A percentile compares a stretch with the other conserved stretches of the same genome.
Conservation (phyloP, 2,797 vertebrate species). For the Chaunax sp. region DNA sequence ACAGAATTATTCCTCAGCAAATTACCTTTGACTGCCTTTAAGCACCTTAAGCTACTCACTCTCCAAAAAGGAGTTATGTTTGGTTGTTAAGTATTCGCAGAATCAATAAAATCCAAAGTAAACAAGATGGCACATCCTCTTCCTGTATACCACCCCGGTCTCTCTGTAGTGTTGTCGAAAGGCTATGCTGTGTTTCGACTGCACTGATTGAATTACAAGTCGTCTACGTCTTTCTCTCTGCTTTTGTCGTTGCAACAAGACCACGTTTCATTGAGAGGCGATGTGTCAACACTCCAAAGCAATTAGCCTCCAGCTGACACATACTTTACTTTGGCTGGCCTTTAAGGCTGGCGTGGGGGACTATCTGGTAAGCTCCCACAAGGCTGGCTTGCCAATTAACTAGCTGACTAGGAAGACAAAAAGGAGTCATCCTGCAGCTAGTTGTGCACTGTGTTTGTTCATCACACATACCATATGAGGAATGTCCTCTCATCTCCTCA, state of each 20-base stretch:
- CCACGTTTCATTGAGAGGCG: constrained; percentile 52
- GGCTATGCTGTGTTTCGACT: constrained; percentile 41
- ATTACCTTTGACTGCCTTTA: constrained; percentile 49
- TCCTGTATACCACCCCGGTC: constrained; percentile 45
- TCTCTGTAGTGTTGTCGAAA: constrained; percentile 58
- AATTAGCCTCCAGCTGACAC: constrained; percentile 62
- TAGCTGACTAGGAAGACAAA: constrained; percentile 42
- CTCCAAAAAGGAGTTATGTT: constrained; percentile 19
- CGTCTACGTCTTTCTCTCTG: constrained; percentile 35
- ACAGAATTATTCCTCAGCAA: constrained; percentile 44
- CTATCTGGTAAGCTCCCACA: constrained; percentile 13
- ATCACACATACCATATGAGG: constrained; percentile 65
- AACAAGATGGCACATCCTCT: constrained; percentile 50
- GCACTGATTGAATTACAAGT: constrained; percentile 48
- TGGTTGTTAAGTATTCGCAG: constrained; percentile 49
- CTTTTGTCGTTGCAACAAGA: constrained; percentile 40
- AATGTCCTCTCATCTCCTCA: constrained; percentile 62
- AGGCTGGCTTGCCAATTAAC: constrained; percentile 16
- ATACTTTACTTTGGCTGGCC: constrained; percentile 30
- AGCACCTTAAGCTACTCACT: constrained; percentile 53
- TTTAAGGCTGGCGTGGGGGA: constrained; percentile 39
- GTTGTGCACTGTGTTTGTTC: constrained; percentile 43
- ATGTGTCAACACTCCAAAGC: constrained; percentile 63
- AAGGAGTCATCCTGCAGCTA: constrained; percentile 45
- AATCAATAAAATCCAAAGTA: constrained; percentile 61